Evolutionary conservation across 2,113 vertebrate species (phyloP), one percentile per base, ranked within the genome.

Genomic region (Xenopus borealis): DNA sequence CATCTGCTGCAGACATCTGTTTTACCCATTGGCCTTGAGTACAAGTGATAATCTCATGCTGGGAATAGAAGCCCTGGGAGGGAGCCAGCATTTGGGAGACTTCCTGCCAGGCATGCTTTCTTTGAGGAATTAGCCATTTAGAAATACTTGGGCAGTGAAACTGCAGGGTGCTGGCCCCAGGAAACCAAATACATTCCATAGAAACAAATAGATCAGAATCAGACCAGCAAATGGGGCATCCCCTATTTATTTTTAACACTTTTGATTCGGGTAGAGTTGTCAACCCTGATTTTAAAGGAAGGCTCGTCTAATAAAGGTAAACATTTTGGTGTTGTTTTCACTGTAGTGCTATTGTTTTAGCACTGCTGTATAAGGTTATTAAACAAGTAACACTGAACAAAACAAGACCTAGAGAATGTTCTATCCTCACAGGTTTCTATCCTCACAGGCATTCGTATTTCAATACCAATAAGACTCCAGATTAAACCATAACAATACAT

Each of bases 1-100:
- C 83, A 87, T 85, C 82, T 86, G 82, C 81, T 80, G 72, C 62
- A 0, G 47, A 78, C 87, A 87, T 88, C 88, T 89, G 89, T 84
- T 89, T 86, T 86, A 80, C 78, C 82, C 80, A 85, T 85, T 44
- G 55, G 76, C 69, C 81, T 0, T 9, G 70, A 69, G 78, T 3
- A 9, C 0, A 58, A 66, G 82, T 0, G 66, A 80, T 75, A 79
- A 63, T 81, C 85, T 80, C 80, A 73, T 27, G 79, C 80, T 83
- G 85, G 78, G 82, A 72, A 71, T 19, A 72, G 69, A 75, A 83
- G 14, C 59, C 72, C 7, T 0, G 63, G 8, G 74, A 57, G 55
- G 13, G 3, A 76, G 78, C 46, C 53, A 12, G 73, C 40, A 19
- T 61, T 72, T 20, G 55, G 33, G 11, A 19, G 55, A 1, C 44